Conservation (phyloP, 2,888 invertebrate genomes). For the Platycnemis pennipes region DNA sequence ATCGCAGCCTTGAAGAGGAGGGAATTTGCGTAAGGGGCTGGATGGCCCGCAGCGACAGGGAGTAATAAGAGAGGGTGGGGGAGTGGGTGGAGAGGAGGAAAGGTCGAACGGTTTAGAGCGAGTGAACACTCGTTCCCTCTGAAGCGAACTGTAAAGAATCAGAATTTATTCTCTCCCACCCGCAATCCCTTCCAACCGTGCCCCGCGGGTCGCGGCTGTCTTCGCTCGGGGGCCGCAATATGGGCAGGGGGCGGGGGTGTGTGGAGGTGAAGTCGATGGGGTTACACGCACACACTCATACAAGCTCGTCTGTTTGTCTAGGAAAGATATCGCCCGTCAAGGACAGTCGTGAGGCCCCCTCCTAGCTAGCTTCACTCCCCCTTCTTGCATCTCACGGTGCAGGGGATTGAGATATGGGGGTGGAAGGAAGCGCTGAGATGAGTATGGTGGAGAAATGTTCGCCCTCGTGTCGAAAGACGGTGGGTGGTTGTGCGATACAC, state of each 20-base stretch:
- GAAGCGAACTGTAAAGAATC: conserved; percentile 17
- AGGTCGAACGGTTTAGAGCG: background rate
- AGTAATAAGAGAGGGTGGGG: background rate
- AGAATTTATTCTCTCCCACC: background rate
- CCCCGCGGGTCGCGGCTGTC: background rate
- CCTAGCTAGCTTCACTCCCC: background rate
- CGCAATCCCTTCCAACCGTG: background rate
- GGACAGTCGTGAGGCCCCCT: conserved; percentile 2
- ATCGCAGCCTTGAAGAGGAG: background rate
- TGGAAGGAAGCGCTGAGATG: background rate
- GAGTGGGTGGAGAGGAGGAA: background rate
- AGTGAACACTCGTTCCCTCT: background rate
- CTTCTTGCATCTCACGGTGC: background rate
- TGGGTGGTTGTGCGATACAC: background rate
- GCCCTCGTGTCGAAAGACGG: background rate
- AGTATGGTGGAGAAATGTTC: background rate
- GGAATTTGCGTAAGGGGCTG: background rate
- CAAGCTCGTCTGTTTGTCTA: background rate
- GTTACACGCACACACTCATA: background rate
- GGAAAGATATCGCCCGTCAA: conserved; percentile 19
- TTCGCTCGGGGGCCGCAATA: background rate
- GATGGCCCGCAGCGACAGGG: too few species aligned
- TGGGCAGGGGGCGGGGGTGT: background rate
- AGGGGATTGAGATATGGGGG: background rate
- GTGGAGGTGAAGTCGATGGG: background rate